Conservation (phyloP, 2,113 vertebrate species). For the Periophthalmodon schlosseri region DNA sequence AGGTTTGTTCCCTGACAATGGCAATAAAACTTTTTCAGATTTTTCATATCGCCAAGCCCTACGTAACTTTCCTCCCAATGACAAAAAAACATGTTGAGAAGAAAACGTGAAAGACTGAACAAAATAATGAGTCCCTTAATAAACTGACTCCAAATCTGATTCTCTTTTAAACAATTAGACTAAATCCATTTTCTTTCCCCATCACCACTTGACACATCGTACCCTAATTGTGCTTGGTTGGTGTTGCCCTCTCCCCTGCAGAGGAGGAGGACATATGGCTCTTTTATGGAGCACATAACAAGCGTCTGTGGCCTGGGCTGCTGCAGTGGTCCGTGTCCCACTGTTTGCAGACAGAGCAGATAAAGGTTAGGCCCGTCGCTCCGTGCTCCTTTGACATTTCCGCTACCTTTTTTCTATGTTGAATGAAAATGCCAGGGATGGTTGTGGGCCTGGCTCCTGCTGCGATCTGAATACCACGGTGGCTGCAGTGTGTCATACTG, state of each 20-base stretch:
- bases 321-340: background rate
- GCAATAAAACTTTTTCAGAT: too few relatives aligned
- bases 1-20: too few relatives aligned
- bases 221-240: background rate
- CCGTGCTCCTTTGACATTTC: slow-evolving; percentile 36
- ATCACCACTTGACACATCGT: background rate
- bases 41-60: too few relatives aligned
- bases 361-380: slow-evolving; percentile 33
- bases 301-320: background rate
- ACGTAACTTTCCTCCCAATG: too few relatives aligned
- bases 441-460: slow-evolving; percentile 13
- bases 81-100: too few relatives aligned
- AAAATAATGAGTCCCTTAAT: too few relatives aligned
- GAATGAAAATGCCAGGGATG: slow-evolving; percentile 30
- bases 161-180: background rate
- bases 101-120: too few relatives aligned
- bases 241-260: background rate
- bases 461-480: slow-evolving; percentile 22
- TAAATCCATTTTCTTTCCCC: background rate
- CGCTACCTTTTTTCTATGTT: slow-evolving; percentile 6
- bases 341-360: slow-evolving; percentile 32
- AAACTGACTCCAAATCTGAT: background rate
- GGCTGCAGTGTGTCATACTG: slow-evolving; percentile 3
- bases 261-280: background rate
- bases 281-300: background rate